These are phyloP conservation scores for Oreonectes daqikongensis DNA, from an alignment of 2,797 vertebrate species.

Conservation along the genomic window DNA sequence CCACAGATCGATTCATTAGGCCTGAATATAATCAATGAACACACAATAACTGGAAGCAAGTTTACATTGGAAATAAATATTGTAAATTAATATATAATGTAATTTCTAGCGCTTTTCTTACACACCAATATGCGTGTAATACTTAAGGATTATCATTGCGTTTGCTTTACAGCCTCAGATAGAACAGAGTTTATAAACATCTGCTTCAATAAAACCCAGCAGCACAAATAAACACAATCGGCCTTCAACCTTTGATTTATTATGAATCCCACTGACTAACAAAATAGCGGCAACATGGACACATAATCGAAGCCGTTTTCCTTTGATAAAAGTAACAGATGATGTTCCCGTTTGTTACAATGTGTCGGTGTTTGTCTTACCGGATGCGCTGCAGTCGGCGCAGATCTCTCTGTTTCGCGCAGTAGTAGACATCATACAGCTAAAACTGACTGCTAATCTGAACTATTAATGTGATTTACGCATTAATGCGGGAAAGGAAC, in stretches of 20 bases:
- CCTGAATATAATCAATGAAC: neutral
- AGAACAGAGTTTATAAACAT: neutral
- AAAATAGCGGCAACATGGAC: neutral
- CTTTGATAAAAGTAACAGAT: neutral
- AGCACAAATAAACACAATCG: neutral
- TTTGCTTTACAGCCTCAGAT: neutral
- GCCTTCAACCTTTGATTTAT: neutral
- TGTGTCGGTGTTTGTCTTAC: conserved; percentile 71
- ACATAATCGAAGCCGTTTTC: neutral
- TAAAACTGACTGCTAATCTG: conserved; percentile 52
- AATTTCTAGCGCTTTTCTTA: neutral
- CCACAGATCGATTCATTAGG: neutral
- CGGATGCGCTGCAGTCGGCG: conserved; percentile 93
- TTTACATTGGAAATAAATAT: too few relatives aligned
- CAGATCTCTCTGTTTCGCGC: conserved; percentile 93
- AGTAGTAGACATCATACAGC: conserved; percentile 86
- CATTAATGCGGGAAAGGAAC: conserved; percentile 18
- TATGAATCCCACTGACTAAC: neutral
- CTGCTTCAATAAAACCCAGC: neutral
- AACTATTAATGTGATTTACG: conserved; percentile 46
- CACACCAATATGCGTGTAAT: neutral
- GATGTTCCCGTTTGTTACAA: conserved; percentile 3
- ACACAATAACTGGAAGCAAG: too few relatives aligned
- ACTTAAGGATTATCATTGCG: neutral
- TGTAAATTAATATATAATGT: too few relatives aligned